Percentiles rank a stretch among this genome's conserved stretches.
Conservation (phyloP, 2,797 vertebrate species). For the Cercopithecus petaurista region DNA sequence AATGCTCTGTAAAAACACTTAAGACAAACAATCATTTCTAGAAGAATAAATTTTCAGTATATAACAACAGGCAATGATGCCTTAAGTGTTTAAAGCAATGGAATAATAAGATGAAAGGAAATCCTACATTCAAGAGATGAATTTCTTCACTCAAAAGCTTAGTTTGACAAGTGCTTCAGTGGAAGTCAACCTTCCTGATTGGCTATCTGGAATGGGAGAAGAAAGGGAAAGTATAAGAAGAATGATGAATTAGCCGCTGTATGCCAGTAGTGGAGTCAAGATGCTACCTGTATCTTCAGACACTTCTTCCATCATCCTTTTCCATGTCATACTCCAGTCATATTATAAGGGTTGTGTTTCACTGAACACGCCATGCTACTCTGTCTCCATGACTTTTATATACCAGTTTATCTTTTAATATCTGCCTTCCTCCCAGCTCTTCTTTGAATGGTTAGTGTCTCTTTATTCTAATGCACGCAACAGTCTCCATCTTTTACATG, state of each 20-base stretch:
- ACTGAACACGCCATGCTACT: not conserved
- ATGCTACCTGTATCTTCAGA: not conserved
- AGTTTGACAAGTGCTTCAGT: not conserved
- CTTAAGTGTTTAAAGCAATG: not conserved
- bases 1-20: not conserved
- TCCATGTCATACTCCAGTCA: not conserved
- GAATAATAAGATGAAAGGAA: not conserved
- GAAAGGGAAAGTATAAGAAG: not conserved
- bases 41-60: conserved; percentile 16
- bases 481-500: not conserved
- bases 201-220: not conserved
- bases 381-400: not conserved
- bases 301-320: not conserved
- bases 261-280: too few species aligned
- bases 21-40: not conserved
- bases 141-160: not conserved
- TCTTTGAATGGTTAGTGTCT: not conserved
- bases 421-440: not conserved
- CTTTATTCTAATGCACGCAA: not conserved
- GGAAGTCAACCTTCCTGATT: not conserved
- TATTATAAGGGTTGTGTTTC: not conserved
- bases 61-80: not conserved
- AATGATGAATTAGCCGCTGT: not conserved
- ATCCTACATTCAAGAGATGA: not conserved
- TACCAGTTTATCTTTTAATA: not conserved